These are phyloP conservation scores for Sturnira hondurensis DNA, from an alignment of 2,113 vertebrate species.

Conservation along the genomic window DNA sequence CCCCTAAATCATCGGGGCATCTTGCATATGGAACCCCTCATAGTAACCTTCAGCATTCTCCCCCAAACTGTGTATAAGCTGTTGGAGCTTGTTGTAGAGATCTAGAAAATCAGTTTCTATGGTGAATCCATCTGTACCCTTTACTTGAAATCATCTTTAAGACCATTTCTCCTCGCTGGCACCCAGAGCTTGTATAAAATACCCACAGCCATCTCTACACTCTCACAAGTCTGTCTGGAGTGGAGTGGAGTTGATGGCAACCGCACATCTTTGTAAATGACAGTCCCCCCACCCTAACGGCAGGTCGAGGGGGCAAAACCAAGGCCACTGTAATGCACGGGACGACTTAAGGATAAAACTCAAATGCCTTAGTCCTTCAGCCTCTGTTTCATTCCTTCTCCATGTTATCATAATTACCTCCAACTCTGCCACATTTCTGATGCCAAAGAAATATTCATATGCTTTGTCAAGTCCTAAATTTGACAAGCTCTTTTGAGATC, in stretches of 20 bases:
- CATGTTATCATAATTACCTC: slow-evolving; percentile 5
- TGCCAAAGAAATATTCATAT: slow-evolving; percentile 61
- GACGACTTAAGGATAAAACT: not conserved
- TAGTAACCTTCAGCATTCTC: not conserved
- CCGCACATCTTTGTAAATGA: not conserved
- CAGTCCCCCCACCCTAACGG: not conserved
- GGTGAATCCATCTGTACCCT: not conserved
- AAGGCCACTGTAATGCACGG: not conserved
- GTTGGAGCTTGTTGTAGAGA: too few relatives aligned
- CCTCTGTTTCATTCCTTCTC: slow-evolving; percentile 11
- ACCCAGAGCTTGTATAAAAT: not conserved
- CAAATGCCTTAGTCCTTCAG: not conserved
- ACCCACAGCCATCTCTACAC: not conserved
- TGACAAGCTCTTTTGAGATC: slow-evolving; percentile 49
- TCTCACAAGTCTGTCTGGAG: not conserved
- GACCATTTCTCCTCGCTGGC: not conserved
- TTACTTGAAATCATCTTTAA: not conserved
- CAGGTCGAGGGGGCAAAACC: not conserved
- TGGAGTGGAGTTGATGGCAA: not conserved
- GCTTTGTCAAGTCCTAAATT: slow-evolving; percentile 53
- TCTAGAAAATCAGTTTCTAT: not conserved
- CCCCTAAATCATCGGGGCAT: not conserved
- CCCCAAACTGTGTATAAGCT: not conserved
- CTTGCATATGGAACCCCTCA: not conserved
- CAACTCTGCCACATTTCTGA: slow-evolving; percentile 44